Base-by-base conservation (phyloP, 2,113 vertebrate genomes). In the Merops nubicus region DNA sequence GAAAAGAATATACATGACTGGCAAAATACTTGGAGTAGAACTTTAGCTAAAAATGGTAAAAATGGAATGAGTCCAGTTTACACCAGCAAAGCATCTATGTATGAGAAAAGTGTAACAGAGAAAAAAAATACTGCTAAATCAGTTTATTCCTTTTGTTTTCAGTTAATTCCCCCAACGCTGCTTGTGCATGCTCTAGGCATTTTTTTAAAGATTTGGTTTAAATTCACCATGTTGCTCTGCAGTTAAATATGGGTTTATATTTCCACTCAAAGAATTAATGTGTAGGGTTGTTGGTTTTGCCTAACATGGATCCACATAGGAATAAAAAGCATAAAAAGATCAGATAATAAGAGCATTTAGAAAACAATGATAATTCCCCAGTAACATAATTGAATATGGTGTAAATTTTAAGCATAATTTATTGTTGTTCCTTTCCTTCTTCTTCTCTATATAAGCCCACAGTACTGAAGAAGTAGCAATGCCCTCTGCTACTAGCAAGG, bases 311-410 rank as follows among this genome's bases (percentile, higher is more conserved):
- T 87, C 79, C 43, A 15, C 25, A 64, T 72, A 92, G 69, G 56
- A 93, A 91, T 54, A 78, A 94, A 93, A 93, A 17, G 40, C 60
- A 78, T 26, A 72, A 56, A 96, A 95, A 91, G 56, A 88, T 72
- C 4, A 15, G 40, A 70, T 95, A 91, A 88, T 84, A 93, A 63
- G 34, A 93, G 6, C 56, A 89, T 84, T 96, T 93, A 87, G 56
- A 78, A 95, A 91, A 86, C 51, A 92, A 94, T 64, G 23, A 73
- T 56, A 95, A 94, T 91, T 91, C 47, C 65, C 56, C 38, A 75
- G 47, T 56, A 96, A 60, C 8, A 64, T 72, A 84, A 96, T 78
- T 86, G 22, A 93, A 68, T 78, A 60, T 60, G 11, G 38, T 74
- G 51, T 45, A 84, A 45, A 64, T 77, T 87, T 82, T 2, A 87